These are phyloP conservation scores for Notodonta dromedarius DNA, from an alignment of 2,888 invertebrate species.

Conservation along the genomic window DNA sequence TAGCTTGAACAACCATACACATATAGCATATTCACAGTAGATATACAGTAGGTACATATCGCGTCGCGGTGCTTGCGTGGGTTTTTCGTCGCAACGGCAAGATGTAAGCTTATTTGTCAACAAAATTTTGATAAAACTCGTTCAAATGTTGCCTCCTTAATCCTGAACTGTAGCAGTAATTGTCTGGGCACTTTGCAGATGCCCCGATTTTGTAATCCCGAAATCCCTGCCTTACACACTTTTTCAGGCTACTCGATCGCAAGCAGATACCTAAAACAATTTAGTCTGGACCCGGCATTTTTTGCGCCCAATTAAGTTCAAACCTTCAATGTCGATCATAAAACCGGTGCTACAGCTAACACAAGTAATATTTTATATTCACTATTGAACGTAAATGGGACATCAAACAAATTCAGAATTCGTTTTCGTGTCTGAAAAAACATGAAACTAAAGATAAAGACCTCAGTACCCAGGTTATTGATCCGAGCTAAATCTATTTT, in stretches of 20 bases:
- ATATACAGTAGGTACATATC: no score
- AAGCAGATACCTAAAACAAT: constrained; percentile 1
- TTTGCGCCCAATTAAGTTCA: constrained; percentile 15
- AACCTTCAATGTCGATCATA: constrained; percentile 14
- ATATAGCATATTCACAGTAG: no score
- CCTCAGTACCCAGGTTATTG: constrained; percentile 62
- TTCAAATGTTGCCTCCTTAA: no score
- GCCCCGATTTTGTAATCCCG: no score
- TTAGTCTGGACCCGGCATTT: constrained; percentile 9
- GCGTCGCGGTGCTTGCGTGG: no score
- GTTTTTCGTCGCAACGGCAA: no score
- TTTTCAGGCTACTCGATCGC: background rate
- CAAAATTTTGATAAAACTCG: no score
- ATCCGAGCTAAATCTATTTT: constrained; percentile 67
- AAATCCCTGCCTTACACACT: background rate
- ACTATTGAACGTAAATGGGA: constrained; percentile 18
- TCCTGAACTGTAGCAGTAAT: no score
- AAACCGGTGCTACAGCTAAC: constrained; percentile 22
- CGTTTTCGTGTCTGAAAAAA: constrained; percentile 37
- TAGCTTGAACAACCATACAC: no score
- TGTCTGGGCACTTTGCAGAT: no score
- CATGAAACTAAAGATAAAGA: constrained; percentile 56
- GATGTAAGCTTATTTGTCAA: no score
- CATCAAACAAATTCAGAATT: constrained; percentile 32
- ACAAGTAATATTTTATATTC: constrained; percentile 18